phyloP scores from a whole-genome alignment of 53 echinoderm and acorn worm species.

The Paelopatides confundens region DNA sequence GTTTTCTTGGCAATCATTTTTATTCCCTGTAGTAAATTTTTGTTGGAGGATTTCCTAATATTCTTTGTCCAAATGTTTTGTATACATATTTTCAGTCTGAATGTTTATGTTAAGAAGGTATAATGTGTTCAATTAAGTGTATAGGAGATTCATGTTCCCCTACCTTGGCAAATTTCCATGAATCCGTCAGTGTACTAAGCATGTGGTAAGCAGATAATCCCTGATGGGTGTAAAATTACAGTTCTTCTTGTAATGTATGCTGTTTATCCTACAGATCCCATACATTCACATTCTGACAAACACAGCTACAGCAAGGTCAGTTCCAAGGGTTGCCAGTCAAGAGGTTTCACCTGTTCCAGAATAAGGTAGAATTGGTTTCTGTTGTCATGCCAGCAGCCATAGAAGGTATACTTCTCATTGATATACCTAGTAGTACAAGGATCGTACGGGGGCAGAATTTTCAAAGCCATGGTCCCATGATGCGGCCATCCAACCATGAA shows the following conservation, averaged over 20 bases:
- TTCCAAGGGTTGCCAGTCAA: constrained; percentile 16
- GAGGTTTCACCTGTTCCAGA: background rate
- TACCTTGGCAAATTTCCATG: background rate
- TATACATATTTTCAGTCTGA: too few species aligned
- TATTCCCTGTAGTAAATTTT: too few species aligned
- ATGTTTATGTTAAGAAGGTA: too few species aligned
- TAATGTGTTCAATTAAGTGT: too few species aligned
- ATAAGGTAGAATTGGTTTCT: background rate
- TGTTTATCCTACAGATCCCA: constrained; percentile 16
- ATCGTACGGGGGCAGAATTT: constrained; percentile 8
- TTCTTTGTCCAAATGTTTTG: too few species aligned
- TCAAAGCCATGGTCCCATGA: constrained; percentile 25
- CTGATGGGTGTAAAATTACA: background rate
- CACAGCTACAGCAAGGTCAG: background rate
- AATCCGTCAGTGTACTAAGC: background rate
- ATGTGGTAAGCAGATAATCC: background rate
- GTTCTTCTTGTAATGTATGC: background rate
- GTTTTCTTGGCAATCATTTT: too few species aligned
- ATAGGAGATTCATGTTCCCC: too few species aligned
- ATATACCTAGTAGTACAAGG: constrained; percentile 8
- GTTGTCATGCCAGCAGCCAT: constrained; percentile 17
- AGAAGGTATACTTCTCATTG: constrained; percentile 16
- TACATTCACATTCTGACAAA: constrained; percentile 11
- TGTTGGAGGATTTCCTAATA: too few species aligned
- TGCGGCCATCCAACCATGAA: constrained; percentile 13